Evolutionary conservation across 2,113 vertebrate species (phyloP).

Genomic region (Corapipo altera): DNA sequence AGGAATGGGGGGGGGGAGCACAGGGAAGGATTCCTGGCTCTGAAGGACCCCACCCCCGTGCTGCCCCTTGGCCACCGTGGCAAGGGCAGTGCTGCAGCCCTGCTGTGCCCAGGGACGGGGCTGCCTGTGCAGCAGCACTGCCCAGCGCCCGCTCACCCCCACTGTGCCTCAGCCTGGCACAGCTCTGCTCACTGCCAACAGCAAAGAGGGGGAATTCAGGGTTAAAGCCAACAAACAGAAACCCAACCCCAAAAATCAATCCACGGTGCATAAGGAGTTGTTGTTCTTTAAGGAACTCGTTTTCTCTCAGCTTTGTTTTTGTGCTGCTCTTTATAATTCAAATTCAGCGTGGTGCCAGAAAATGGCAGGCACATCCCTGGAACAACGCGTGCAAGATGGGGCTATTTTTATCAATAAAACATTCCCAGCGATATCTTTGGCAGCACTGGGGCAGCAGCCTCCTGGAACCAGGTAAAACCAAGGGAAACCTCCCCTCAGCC

Average conservation of each 20-base stretch:
- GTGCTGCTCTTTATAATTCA: background rate
- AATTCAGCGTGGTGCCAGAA: background rate
- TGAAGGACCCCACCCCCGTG: background rate
- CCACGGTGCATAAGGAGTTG: accelerated
- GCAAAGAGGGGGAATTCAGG: background rate
- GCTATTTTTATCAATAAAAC: background rate
- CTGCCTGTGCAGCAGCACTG: background rate
- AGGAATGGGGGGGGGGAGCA: background rate
- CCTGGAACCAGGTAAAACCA: background rate
- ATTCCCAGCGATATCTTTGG: background rate
- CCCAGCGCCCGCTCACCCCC: background rate
- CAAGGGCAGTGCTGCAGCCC: background rate
- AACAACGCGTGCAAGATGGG: background rate
- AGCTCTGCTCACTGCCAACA: background rate
- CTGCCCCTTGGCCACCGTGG: background rate
- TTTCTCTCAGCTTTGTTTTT: background rate
- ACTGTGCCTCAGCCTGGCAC: accelerated
- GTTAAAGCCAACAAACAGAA: background rate
- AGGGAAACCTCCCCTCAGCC: background rate
- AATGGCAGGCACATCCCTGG: background rate
- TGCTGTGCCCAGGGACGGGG: background rate
- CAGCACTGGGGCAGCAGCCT: background rate
- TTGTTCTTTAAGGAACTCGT: background rate
- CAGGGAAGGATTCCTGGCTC: background rate
- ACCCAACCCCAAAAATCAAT: background rate